These are phyloP conservation scores for Leptoteleia sp. DNA, from an alignment of 1,140 invertebrate genomes.

Conservation along the genomic window DNA sequence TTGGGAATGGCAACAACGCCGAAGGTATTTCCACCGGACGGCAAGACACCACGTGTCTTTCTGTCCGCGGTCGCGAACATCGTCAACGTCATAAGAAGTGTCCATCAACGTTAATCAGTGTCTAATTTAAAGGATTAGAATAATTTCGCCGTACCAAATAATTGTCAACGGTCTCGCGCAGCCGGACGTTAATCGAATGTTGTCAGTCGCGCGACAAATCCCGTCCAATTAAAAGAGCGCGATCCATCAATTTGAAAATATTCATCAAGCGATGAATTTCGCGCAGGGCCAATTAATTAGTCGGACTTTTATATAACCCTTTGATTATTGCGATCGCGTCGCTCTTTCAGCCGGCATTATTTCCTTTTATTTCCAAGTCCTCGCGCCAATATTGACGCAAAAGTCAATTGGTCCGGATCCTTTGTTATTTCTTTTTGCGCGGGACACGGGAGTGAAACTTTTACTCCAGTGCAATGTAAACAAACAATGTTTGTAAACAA, in stretches of 20 bases:
- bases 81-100: constrained; percentile 54
- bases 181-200: constrained; percentile 44
- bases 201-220: constrained; percentile 53
- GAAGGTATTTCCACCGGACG: constrained; percentile 18
- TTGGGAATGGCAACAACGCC: constrained; percentile 20
- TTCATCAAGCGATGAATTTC: constrained; percentile 28
- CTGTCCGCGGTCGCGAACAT: constrained; percentile 11
- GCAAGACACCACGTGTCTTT: constrained; percentile 34
- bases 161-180: constrained; percentile 46
- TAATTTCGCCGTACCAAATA: constrained; percentile 35
- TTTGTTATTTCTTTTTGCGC: background rate
- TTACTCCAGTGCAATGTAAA: too few species aligned
- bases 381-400: too few species aligned
- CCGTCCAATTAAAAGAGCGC: constrained; percentile 53
- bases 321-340: constrained; percentile 49
- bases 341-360: constrained; percentile 48
- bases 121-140: constrained; percentile 61
- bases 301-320: constrained; percentile 46
- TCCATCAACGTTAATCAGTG: constrained; percentile 57
- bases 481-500: too few species aligned
- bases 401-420: too few species aligned
- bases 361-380: too few species aligned
- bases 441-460: background rate
- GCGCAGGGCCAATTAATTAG: constrained; percentile 50
- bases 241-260: constrained; percentile 53